phyloP scores from a whole-genome alignment of 2,888 invertebrate genomes.

The Augiades crinisus region DNA sequence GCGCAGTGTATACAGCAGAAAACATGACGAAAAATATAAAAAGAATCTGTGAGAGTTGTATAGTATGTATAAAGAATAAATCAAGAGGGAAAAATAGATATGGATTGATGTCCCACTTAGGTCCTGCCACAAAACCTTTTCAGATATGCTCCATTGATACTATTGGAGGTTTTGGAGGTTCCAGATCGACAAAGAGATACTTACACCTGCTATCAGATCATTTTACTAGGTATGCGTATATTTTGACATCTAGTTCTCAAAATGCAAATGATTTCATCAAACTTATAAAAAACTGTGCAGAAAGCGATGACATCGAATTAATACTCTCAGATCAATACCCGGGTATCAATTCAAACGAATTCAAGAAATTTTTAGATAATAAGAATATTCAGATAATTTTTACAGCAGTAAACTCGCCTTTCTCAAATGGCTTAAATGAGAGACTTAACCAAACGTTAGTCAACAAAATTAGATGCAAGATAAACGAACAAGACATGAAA shows the following conservation, averaged over 20 bases:
- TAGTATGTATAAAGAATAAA: conserved; percentile 24
- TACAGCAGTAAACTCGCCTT: conserved; percentile 39
- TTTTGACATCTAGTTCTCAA: conserved; percentile 27
- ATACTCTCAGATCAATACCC: conserved; percentile 30
- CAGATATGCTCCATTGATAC: conserved; percentile 25
- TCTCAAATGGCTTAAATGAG: conserved; percentile 30
- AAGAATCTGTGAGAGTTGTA: conserved; percentile 20
- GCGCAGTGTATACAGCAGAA: conserved; percentile 3
- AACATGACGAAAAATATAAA: conserved; percentile 30
- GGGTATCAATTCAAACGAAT: conserved; percentile 28
- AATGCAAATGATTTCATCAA: conserved; percentile 30
- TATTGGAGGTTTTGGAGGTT: conserved; percentile 29
- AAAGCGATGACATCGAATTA: conserved; percentile 11
- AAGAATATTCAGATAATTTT: conserved; percentile 35
- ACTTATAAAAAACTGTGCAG: conserved; percentile 12
- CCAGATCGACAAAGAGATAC: conserved; percentile 31
- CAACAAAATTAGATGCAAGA: conserved; percentile 38
- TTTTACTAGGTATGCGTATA: conserved; percentile 26
- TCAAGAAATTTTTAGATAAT: conserved; percentile 8
- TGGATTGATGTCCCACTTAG: conserved; percentile 18
- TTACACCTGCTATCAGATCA: conserved; percentile 28
- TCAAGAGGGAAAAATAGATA: conserved; percentile 17
- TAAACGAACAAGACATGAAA: conserved; percentile 9
- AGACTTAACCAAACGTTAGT: conserved; percentile 33
- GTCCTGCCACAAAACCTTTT: conserved; percentile 24